Evolutionary conservation across 2,888 invertebrate species (phyloP).

Genomic region (Deilephila elpenor): DNA sequence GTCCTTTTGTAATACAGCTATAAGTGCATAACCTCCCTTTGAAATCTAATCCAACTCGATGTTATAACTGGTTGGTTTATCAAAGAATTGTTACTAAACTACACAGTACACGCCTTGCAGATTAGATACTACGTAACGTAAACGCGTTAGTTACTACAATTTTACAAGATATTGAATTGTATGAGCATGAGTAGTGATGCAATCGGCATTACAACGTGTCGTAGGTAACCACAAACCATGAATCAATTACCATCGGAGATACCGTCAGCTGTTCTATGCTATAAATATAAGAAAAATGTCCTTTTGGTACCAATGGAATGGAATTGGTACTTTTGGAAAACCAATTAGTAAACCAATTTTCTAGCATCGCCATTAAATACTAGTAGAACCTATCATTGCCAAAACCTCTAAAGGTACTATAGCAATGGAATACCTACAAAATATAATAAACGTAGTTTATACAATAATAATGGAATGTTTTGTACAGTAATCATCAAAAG

Average conservation of each 20-base stretch:
- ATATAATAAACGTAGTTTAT: not conserved
- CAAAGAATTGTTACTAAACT: not conserved
- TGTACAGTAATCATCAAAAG: not conserved
- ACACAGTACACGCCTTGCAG: slow-evolving; percentile 45
- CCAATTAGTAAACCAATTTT: too few relatives aligned
- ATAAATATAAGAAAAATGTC: too few relatives aligned
- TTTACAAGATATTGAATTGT: not conserved
- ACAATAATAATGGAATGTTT: not conserved
- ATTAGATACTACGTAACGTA: slow-evolving; percentile 48
- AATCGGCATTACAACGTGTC: not conserved
- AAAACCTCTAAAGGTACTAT: not conserved
- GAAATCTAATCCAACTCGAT: not conserved
- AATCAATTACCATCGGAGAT: too few relatives aligned
- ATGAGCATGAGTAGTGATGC: not conserved
- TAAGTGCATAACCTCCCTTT: too few relatives aligned
- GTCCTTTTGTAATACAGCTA: too few relatives aligned
- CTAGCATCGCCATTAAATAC: too few relatives aligned
- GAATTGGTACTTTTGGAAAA: too few relatives aligned
- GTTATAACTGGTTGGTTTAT: not conserved
- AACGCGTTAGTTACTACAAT: not conserved
- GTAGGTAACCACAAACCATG: not conserved
- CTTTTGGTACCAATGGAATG: too few relatives aligned
- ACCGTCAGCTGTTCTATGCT: too few relatives aligned
- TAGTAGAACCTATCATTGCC: too few relatives aligned
- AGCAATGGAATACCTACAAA: not conserved